These are phyloP conservation scores for Eurytoma adleriae DNA, from an alignment of 2,888 invertebrate genomes.

Conservation along the genomic window DNA sequence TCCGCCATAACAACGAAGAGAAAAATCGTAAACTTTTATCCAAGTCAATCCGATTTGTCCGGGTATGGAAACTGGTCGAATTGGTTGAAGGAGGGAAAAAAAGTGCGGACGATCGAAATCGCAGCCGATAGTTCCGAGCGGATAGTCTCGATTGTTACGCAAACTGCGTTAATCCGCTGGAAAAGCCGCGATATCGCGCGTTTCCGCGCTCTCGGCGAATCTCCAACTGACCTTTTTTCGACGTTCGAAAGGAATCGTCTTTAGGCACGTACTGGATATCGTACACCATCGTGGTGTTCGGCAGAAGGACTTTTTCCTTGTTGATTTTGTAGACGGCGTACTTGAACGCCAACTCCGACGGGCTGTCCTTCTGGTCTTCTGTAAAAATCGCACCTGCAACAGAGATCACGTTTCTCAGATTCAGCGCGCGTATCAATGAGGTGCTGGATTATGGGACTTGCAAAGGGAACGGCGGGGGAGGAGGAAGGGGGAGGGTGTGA, in stretches of 20 bases:
- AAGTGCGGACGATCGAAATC: neutral
- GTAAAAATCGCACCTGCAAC: constrained; percentile 93
- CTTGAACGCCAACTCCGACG: constrained; percentile 93
- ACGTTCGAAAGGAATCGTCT: constrained; percentile 93
- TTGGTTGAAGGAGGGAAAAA: neutral
- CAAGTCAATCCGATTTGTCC: neutral
- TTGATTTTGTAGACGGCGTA: constrained; percentile 96
- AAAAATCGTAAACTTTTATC: too few relatives aligned
- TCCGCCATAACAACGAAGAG: too few relatives aligned
- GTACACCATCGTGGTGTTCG: constrained; percentile 93
- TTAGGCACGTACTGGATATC: constrained; percentile 93
- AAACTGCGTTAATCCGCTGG: constrained; percentile 11
- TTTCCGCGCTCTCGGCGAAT: too few relatives aligned
- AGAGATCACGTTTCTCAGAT: constrained; percentile 49
- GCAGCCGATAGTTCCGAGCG: neutral
- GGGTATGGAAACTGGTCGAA: neutral
- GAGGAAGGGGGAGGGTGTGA: too few relatives aligned
- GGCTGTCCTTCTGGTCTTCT: constrained; percentile 91
- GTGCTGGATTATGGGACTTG: too few relatives aligned
- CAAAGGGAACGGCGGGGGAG: too few relatives aligned
- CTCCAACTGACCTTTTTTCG: constrained; percentile 86
- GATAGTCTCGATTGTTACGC: constrained; percentile 9
- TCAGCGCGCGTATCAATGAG: neutral
- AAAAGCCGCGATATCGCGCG: neutral
- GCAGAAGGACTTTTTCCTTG: constrained; percentile 88